Evolutionary conservation across 2,113 vertebrate genomes (phyloP), one percentile per base, ranked within the genome.

Genomic region (Myotis davidii): DNA sequence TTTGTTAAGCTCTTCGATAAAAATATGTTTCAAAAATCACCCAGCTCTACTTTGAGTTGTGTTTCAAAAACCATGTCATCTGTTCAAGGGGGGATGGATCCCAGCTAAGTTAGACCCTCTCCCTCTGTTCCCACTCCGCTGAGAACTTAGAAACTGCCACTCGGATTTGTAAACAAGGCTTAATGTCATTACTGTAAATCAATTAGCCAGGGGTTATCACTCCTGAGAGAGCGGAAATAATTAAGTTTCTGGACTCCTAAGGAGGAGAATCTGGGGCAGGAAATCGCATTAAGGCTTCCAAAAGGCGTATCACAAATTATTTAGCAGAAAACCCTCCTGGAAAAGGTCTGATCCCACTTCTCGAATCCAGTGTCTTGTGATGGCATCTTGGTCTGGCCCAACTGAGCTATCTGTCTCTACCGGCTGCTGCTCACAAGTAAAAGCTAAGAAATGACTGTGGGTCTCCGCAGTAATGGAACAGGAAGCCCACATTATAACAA

Each of bases 171-270:
- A 96, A 92, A 90, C 85, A 67, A 94, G 82, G 37, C 32, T 97
- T 92, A 85, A 73, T 73, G 88, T 92, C 67, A 96, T 94, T 92
- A 96, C 0, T 94, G 23, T 65, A 92, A 96, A 88, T 83, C 82
- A 96, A 52, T 91, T 96, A 85, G 56, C 67, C 65, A 65, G 27
- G 70, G 77, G 25, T 95, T 83, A 94, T 65, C 87, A 39, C 69
- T 96, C 85, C 91, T 42, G 48, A 72, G 91, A 86, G 85, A 92
- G 72, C 6, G 3, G 16, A 88, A 94, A 83, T 91, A 94, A 97
- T 59, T 88, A 69, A 85, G 92, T 96, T 90, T 92, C 82, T 94
- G 50, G 32, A 92, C 77, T 90, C 90, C 29, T 50, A 48, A 54
- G 14, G 37, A 95, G 91, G 23, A 77, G 42, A 37, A 45, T 39